phyloP scores from a whole-genome alignment of 1,140 invertebrate species.

The Heliconius himera region DNA sequence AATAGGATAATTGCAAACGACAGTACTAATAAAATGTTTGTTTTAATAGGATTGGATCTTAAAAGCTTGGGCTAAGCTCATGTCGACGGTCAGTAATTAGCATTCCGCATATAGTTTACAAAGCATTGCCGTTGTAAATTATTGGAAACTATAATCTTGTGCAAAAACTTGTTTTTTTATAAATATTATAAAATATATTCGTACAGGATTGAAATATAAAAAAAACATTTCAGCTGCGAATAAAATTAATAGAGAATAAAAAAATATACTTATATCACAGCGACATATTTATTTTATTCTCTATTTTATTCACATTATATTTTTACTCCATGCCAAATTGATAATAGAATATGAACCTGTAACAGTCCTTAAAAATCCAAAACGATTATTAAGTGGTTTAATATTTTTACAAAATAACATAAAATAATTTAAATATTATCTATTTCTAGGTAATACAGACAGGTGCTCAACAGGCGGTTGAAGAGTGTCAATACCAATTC shows the following conservation, averaged over 20 bases:
- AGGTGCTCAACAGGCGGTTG: slow-evolving; percentile 91
- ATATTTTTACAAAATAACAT: background rate
- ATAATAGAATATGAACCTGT: no score
- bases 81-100: slow-evolving; percentile 1
- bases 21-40: slow-evolving; percentile 7
- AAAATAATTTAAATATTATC: background rate
- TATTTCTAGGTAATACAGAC: slow-evolving; percentile 79
- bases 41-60: background rate
- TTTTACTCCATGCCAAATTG: no score
- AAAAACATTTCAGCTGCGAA: no score
- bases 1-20: slow-evolving; percentile 4
- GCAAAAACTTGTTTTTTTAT: slow-evolving; percentile 1
- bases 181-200: no score
- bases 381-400: no score
- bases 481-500: slow-evolving; percentile 96
- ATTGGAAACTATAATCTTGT: background rate
- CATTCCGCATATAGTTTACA: background rate
- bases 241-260: no score
- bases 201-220: no score
- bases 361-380: no score
- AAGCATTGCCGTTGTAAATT: slow-evolving; percentile 1
- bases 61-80: no score
- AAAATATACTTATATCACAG: no score
- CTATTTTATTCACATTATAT: no score
- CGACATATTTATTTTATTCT: no score